Percentiles rank a stretch among this genome's conserved stretches.
These are phyloP conservation scores for Harmothoe impar DNA, from an alignment of 2,888 invertebrate species.

Conservation along the genomic window DNA sequence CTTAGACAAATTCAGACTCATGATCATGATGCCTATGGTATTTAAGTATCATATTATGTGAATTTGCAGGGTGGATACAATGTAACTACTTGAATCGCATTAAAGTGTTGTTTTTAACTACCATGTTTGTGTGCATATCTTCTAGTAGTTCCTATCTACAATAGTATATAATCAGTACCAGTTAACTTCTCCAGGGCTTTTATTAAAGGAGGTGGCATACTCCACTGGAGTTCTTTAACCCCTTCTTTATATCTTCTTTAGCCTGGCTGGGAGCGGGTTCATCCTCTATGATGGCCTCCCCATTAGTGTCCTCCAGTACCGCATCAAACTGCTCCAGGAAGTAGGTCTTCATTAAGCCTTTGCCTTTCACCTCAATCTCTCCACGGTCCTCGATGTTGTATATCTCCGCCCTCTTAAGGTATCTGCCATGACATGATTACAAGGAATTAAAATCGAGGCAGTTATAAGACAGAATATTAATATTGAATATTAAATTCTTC, in stretches of 20 bases:
- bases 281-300: background rate
- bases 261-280: no score
- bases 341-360: conserved; percentile 47
- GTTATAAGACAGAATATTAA: background rate
- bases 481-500: background rate
- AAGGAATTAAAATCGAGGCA: background rate
- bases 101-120: no score
- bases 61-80: no score
- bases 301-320: background rate
- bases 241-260: no score
- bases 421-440: background rate
- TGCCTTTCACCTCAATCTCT: conserved; percentile 39
- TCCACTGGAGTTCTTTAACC: background rate
- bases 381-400: conserved; percentile 52
- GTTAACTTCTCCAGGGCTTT: no score
- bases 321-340: conserved; percentile 31
- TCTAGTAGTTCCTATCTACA: no score
- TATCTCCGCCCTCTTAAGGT: background rate
- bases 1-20: no score
- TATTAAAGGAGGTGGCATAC: background rate
- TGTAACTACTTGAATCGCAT: no score
- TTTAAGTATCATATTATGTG: no score
- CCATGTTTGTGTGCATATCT: no score
- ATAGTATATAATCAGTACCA: no score
- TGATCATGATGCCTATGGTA: no score